Evolutionary conservation across 2,888 invertebrate species (phyloP).

Genomic region (Callimorpha dominula): DNA sequence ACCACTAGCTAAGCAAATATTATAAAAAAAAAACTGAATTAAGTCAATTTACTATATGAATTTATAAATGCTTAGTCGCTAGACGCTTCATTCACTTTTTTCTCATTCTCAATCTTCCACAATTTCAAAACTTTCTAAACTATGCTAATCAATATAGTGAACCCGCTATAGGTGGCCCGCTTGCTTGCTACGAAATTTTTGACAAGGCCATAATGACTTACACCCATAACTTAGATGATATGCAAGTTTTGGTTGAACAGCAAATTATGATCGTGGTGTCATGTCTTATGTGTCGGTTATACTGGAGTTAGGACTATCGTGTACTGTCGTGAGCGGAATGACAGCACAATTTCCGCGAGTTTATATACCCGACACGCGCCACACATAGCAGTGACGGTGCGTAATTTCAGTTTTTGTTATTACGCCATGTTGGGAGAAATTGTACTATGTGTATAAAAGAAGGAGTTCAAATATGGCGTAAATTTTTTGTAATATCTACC

Average conservation of each 20-base stretch:
- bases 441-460: constrained; percentile 8
- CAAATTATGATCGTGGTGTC: constrained; percentile 2
- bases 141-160: neutral
- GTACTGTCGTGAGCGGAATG: constrained; percentile 40
- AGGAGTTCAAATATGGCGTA: too few relatives aligned
- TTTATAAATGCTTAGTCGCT: too few relatives aligned
- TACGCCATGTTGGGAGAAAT: neutral
- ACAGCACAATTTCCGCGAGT: constrained; percentile 51
- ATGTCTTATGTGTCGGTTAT: constrained; percentile 2
- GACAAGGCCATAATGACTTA: neutral
- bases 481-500: neutral
- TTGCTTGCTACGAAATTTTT: neutral
- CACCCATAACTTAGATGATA: constrained; percentile 5
- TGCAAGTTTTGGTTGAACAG: constrained; percentile 7
- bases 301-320: constrained; percentile 19
- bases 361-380: constrained; percentile 31
- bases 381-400: constrained; percentile 27
- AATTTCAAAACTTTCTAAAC: too few relatives aligned
- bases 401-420: constrained; percentile 30
- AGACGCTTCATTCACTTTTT: too few relatives aligned
- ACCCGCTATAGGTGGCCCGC: too few relatives aligned
- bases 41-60: too few relatives aligned
- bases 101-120: too few relatives aligned
- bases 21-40: too few relatives aligned
- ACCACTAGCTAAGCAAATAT: too few relatives aligned